Evolutionary conservation across 1,140 invertebrate species (phyloP).

Genomic region (Drosophila repleta): DNA sequence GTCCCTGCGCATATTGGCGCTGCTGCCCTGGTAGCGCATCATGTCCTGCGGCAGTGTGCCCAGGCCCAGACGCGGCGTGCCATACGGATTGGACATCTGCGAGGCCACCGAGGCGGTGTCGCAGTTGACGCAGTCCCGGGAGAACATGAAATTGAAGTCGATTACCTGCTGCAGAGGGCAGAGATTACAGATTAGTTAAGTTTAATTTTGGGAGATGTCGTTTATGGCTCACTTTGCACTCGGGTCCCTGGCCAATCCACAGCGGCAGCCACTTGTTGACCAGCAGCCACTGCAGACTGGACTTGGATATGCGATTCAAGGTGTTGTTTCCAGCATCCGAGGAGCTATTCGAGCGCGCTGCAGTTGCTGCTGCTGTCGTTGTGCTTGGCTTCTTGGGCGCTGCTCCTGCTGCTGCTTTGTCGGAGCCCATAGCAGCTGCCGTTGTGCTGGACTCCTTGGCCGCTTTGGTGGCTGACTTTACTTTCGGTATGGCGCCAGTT

Average conservation of each 20-base stretch:
- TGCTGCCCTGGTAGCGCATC: conserved; percentile 70
- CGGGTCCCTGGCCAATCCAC: conserved; percentile 86
- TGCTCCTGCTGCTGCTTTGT: conserved; percentile 16
- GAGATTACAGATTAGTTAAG: background rate
- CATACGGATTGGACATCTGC: conserved; percentile 76
- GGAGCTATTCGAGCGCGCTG: conserved; percentile 43
- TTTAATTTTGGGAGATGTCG: background rate
- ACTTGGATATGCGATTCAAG: conserved; percentile 85
- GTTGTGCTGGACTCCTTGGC: conserved; percentile 40
- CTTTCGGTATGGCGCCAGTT: conserved; percentile 79
- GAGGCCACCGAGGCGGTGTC: conserved; percentile 69
- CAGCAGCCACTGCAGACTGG: conserved; percentile 86
- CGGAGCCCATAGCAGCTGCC: background rate
- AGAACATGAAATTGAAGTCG: conserved; percentile 85
- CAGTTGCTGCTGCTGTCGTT: conserved; percentile 26
- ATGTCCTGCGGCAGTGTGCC: conserved; percentile 73
- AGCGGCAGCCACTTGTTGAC: conserved; percentile 86
- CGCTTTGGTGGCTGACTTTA: conserved; percentile 60
- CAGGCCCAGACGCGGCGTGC: conserved; percentile 66
- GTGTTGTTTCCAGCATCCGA: conserved; percentile 57
- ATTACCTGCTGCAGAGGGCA: conserved; percentile 76
- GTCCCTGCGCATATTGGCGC: conserved; percentile 50
- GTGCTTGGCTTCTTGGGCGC: conserved; percentile 45
- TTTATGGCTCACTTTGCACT: conserved; percentile 83
- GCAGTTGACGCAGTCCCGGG: conserved; percentile 80